Base-by-base conservation (phyloP, 2,797 vertebrate species). In the Molossus molossus region DNA sequence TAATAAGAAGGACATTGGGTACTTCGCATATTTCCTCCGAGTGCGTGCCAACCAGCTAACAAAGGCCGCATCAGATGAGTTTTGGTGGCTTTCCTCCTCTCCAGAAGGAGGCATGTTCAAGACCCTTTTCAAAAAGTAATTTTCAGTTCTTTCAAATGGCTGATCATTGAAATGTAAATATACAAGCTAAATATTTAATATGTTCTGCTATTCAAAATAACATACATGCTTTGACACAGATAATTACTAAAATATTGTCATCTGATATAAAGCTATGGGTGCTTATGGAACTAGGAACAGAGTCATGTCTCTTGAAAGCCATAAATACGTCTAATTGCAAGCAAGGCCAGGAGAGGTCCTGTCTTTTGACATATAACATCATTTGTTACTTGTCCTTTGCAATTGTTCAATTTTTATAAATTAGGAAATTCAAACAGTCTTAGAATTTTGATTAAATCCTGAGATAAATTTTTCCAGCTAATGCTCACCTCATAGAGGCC, bases 1-100 rank as follows among this genome's bases (percentile, higher is more conserved):
- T 97, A 95, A 91, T 96, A 82, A 97, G 82, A 91, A 84, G 95
- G 95, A 97, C 94, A 95, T 70, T 73, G 83, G 79, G 96, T 97
- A 95, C 92, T 95, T 94, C 15, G 20, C 90, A 48, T 79, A 85
- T 96, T 95, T 62, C 89, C 76, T 81, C 57, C 23, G n/a, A 48
- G 58, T n/a, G 18, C 11, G 2, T 23, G n/a, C 87, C 64, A 93
- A 87, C 65, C 29, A 5, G 67, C 79, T 94, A 53, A 91, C 87
- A 91, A 88, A 89, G 69, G 37, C 55, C 0, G 18, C 73, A n/a
- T 96, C 90, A 90, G 85, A 93, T 88, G 84, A 17, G 33, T 77
- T 81, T 88, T 76, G 48, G 72, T 80, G 45, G 70, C 21, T 95
- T 93, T 92, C 84, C 85, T 91, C 83, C 57, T 80, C 72, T 95